Conservation (phyloP, 2,113 vertebrate species). For the Rhagologus leucostigma region DNA sequence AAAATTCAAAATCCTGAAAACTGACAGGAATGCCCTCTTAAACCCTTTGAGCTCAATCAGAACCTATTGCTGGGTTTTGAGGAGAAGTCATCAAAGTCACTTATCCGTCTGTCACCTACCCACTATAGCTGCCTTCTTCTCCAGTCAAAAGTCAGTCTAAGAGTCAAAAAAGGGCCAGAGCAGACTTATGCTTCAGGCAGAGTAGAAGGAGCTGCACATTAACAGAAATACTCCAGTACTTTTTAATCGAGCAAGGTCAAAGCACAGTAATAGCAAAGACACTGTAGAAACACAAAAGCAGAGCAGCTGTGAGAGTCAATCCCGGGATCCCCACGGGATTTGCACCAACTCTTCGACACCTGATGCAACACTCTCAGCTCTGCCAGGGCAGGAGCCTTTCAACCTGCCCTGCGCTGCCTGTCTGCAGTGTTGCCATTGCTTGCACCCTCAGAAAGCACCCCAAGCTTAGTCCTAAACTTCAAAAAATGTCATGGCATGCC, state of each 20-base stretch:
- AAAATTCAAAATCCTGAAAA: background rate
- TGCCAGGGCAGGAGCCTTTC: background rate
- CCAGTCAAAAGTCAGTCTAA: background rate
- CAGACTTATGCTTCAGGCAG: background rate
- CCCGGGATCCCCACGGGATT: background rate
- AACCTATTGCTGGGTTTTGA: background rate
- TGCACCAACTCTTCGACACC: too few species aligned
- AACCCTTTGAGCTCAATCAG: background rate
- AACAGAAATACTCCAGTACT: background rate
- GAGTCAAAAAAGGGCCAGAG: background rate
- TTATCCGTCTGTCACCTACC: background rate
- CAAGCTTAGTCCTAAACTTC: background rate
- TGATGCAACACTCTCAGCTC: background rate
- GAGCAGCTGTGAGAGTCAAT: background rate
- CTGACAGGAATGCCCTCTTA: background rate
- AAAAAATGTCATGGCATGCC: accelerated
- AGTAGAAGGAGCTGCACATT: background rate
- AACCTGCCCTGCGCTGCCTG: background rate
- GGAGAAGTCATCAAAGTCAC: background rate
- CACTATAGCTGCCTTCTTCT: background rate
- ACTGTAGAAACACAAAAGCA: accelerated
- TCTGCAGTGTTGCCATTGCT: accelerated
- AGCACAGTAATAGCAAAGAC: background rate
- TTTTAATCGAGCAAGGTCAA: background rate
- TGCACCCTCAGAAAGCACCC: background rate